Base-by-base conservation (phyloP, 2,113 vertebrate genomes). In the Myocastor coypus region DNA sequence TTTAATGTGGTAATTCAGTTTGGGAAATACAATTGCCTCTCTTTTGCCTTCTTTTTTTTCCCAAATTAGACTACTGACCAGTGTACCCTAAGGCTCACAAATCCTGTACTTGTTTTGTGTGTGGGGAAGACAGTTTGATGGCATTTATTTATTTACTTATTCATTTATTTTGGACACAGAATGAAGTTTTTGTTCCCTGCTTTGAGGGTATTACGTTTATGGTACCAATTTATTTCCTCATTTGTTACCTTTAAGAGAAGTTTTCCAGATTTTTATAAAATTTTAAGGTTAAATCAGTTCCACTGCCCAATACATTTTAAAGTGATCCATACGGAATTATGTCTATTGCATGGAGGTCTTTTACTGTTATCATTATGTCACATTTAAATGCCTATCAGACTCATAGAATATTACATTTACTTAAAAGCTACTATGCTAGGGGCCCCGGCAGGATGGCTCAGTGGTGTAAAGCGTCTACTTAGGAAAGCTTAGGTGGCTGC, bases 361-460 rank as follows among this genome's bases (percentile, higher is more conserved):
- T 61, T 28, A n/a, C n/a, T n/a, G n/a, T n/a, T n/a, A n/a, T n/a
- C n/a, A n/a, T n/a, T 22, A 71, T 61, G 28, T 71, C 5, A 81
- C 75, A 37, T 50, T 90, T 55, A 91, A 80, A 66, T 71, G 9
- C 71, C 22, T 55, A 57, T 77, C 68, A 86, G 10, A 4, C 71
- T 71, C 19, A 64, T 46, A 71, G 26, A 24, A 2, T 50, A 52
- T 40, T 89, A 9, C 34, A 83, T 63, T 82, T 89, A 46, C 85
- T 81, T 96, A 78, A 30, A 92, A 89, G 4, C 13, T 66, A 92
- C 61, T 87, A 28, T 71, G n/a, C 37, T 40, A n/a, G n/a, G n/a
- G n/a, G n/a, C n/a, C n/a, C n/a, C n/a, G n/a, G n/a, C n/a, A n/a
- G n/a, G n/a, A n/a, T n/a, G n/a, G n/a, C n/a, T n/a, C n/a, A n/a